Evolutionary conservation across 2,113 vertebrate genomes (phyloP), one percentile per base, ranked within the genome.

Genomic region (Platichthys flesus): DNA sequence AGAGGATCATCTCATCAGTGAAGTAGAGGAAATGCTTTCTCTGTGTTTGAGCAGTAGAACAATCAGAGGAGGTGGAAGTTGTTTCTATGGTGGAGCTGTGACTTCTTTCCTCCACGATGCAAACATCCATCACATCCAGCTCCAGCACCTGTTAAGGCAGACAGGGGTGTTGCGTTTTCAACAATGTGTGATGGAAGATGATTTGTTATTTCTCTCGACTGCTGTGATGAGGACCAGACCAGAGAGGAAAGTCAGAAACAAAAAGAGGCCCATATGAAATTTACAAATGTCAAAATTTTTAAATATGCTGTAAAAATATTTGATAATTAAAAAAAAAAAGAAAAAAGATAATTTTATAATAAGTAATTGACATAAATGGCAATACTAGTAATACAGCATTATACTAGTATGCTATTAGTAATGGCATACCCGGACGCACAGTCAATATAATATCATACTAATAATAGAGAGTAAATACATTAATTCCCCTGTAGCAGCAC

Each of bases 11-110:
- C 57, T 96, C 94, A 0, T 97, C 96, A 0, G 94, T 93, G 89
- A 99, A 99, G 93, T 95, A 97, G 42, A 96, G 95, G 82, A 99
- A 99, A 24, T 95, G 91, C 59, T 97, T 97, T 81, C 75, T 93
- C 67, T 93, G 93, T 54, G 61, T 89, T 67, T 94, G 94, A 0
- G 71, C 3, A 0, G 77, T 54, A 0, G 24, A 26, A 0, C 28
- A 1, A 0, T 89, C 75, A 0, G n/a, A 15, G 0, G 52, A 1
- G 0, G 45, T 75, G 0, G 77, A 0, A 9, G 40, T 66, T 0
- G 71, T 81, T 0, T 77, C 85, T 3, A 70, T 57, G 40, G 81
- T 9, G 7, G 71, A 58, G 76, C 14, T 21, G 65, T 82, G 69
- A 54, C 77, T 83, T 23, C 95, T 91, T 26, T 96, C 95, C 71